phyloP scores from a whole-genome alignment of 2,888 invertebrate genomes.

The Dichetophora obliterata region DNA sequence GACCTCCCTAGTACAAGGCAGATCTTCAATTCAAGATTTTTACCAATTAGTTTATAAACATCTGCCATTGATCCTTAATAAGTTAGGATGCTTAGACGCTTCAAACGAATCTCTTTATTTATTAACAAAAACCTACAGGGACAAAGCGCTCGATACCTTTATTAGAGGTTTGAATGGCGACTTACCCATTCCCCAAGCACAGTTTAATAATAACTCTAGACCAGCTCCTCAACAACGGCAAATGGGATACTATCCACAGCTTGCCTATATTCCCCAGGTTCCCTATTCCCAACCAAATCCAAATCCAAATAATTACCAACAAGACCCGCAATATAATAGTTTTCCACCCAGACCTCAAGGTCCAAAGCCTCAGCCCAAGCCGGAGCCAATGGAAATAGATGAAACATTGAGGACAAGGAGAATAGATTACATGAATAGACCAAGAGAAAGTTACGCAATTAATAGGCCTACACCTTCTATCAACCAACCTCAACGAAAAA shows the following conservation, averaged over 20 bases:
- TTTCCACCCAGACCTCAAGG: not conserved
- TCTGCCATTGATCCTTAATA: constrained; percentile 37
- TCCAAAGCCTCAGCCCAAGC: constrained; percentile 24
- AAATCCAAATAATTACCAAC: no score
- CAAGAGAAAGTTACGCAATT: no score
- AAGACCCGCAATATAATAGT: no score
- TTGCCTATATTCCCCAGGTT: not conserved
- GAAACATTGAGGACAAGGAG: no score
- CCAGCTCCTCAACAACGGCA: not conserved
- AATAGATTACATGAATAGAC: no score
- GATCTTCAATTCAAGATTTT: not conserved
- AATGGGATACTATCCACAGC: not conserved
- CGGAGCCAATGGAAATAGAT: no score
- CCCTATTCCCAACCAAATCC: no score
- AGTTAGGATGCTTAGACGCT: constrained; percentile 1
- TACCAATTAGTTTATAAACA: constrained; percentile 27
- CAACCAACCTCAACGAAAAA: no score
- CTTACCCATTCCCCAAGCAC: not conserved
- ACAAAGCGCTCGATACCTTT: constrained; percentile 22
- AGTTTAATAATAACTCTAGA: not conserved
- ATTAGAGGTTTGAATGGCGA: constrained; percentile 15
- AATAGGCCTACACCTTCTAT: constrained; percentile 17
- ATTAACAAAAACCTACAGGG: not conserved
- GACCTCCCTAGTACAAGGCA: constrained; percentile 34
- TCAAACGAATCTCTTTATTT: not conserved